Percentiles rank a stretch among this genome's conserved stretches.
phyloP scores from a whole-genome alignment of 2,797 vertebrate genomes.

The Anomalospiza imberbis region DNA sequence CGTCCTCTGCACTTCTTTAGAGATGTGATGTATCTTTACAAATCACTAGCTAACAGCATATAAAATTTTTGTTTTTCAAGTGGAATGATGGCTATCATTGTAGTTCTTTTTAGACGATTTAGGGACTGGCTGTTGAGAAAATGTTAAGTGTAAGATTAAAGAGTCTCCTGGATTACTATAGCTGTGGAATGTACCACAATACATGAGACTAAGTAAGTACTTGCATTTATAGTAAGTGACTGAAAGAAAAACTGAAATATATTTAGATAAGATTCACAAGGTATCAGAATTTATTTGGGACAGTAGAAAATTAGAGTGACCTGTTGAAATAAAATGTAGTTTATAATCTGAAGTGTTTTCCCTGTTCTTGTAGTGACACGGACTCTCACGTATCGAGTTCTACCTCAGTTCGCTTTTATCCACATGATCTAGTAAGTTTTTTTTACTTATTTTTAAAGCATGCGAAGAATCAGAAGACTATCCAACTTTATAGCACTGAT shows the following conservation, averaged over 20 bases:
- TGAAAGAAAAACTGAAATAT: background rate
- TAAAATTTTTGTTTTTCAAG: background rate
- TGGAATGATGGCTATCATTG: background rate
- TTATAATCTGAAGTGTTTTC: conserved; percentile 67
- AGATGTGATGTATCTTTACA: background rate
- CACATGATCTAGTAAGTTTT: conserved; percentile 97
- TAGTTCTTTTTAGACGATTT: background rate
- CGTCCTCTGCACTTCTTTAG: fast-evolving
- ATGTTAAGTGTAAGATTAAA: background rate
- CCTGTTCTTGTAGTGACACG: conserved; percentile 89
- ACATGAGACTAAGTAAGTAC: background rate
- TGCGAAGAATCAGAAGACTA: background rate
- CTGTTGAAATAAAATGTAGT: conserved; percentile 32
- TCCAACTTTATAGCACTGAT: background rate
- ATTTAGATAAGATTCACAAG: background rate
- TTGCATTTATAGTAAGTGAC: background rate
- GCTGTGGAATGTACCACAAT: background rate
- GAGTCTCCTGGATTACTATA: background rate
- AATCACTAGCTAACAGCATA: background rate
- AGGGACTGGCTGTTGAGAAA: background rate
- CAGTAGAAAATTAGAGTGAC: background rate
- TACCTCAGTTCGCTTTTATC: conserved; percentile 99
- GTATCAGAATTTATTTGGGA: background rate
- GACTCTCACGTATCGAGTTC: conserved; percentile 99
- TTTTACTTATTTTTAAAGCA: conserved; percentile 46